A percentile compares a stretch with the other conserved stretches of the same genome.
phyloP scores from a whole-genome alignment of 37 sponge, comb jelly and placozoan genomes.

The Hexactinellida sp. region DNA sequence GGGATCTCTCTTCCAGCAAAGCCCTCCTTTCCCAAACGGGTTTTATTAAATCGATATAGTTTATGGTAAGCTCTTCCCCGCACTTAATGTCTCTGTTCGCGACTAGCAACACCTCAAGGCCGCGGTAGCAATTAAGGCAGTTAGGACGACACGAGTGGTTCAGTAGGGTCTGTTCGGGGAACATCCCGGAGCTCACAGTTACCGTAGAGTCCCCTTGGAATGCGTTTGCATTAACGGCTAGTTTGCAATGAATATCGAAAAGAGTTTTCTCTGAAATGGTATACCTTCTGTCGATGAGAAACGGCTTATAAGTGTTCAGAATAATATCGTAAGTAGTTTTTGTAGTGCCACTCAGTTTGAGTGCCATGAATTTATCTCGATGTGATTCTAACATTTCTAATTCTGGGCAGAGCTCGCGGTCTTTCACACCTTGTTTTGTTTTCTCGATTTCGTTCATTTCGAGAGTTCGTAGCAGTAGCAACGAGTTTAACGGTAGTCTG shows the following conservation, averaged over 20 bases:
- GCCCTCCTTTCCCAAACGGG: background rate
- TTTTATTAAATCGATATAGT: background rate
- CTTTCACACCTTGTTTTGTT: background rate
- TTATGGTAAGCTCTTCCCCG: background rate
- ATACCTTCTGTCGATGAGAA: background rate
- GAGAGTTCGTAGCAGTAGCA: background rate
- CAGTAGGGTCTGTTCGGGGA: conserved; percentile 10
- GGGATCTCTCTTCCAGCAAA: background rate
- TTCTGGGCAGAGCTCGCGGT: background rate
- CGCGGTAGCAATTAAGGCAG: background rate
- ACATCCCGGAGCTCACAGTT: background rate
- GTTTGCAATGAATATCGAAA: background rate
- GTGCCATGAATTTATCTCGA: background rate
- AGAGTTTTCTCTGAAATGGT: background rate
- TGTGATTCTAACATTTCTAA: conserved; percentile 12
- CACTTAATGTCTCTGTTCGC: background rate
- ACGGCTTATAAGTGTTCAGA: background rate
- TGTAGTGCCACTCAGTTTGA: background rate
- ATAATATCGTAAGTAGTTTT: background rate
- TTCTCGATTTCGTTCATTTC: conserved; percentile 5
- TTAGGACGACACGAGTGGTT: conserved; percentile 8
- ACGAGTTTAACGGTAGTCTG: background rate
- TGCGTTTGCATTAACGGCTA: background rate
- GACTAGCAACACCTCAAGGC: conserved; percentile 1
- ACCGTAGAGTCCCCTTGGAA: background rate